Base-by-base conservation (phyloP, 2,888 invertebrate species). In the Diabrotica balteata region DNA sequence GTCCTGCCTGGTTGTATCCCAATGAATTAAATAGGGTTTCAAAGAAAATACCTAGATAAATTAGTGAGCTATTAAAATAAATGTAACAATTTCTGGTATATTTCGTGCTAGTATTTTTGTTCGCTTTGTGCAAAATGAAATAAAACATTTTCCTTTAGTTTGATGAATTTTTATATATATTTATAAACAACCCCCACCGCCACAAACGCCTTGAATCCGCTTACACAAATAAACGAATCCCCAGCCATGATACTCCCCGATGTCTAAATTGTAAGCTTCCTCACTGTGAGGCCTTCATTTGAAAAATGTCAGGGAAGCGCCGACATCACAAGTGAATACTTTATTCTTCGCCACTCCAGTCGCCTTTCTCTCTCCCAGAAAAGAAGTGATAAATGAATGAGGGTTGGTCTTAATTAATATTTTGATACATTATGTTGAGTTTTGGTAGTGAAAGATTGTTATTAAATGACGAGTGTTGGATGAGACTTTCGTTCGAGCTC, bases 301-400 rank as follows among this genome's bases (percentile, higher is more conserved):
- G 64, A 64, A 64, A 64, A 64, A 64, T 58, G 64, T 58, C 51
- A 57, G 58, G 51, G 47, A 59, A 64, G 51, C 52, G 63, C 17
- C 63, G 58, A 59, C 64, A 64, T 58, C 59, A 46, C 52, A 10
- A 64, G 47, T 64, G 52, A 64, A 64, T 59, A 59, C 64, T 64
- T 64, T 59, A 64, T 59, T 58, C 45, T 57, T 32, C 5, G 32
- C 32, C 32, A 32, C 32, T 32, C 32, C 32, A 32, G 32, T 5
- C 32, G 32, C 32, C 45, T 45, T 57, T 57, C 45, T 8, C 45
- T 45, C 45, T 17, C 17, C 17, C 10, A 10, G 8, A 57, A 45
- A 57, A 57, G 45, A 11, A 11, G 45, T 57, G 55, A 57, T 57
- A 57, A 57, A 57, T 57, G 55, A 45, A 57, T 45, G 55, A 9